A percentile compares a stretch with the other conserved stretches of the same genome.
Conservation (phyloP, 2,797 vertebrate species). For the Pseudochirops corinnae region DNA sequence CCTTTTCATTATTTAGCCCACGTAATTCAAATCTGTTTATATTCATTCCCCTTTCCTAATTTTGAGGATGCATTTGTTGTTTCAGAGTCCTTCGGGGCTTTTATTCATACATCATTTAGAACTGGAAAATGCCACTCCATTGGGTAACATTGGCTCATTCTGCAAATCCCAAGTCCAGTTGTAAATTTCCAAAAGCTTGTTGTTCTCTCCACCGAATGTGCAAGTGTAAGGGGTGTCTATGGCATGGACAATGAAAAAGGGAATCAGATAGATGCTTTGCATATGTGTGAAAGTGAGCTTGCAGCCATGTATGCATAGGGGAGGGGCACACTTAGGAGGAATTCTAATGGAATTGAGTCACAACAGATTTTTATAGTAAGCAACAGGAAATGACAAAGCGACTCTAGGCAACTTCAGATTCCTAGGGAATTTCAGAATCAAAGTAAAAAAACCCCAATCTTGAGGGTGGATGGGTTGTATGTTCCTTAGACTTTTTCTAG, state of each 20-base stretch:
- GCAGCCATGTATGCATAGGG: not conserved
- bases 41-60: not conserved
- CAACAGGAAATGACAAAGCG: not conserved
- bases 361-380: conserved; percentile 2
- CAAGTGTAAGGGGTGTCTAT: not conserved
- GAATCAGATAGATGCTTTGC: not conserved
- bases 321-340: not conserved
- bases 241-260: not conserved
- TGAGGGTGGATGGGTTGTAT: not conserved
- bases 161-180: not conserved
- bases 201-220: not conserved
- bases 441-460: not conserved
- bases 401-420: not conserved
- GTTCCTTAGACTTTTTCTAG: not conserved
- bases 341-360: not conserved
- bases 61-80: not conserved
- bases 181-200: conserved; percentile 16
- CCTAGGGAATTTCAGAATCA: not conserved
- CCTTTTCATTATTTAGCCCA: not conserved
- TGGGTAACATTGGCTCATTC: not conserved
- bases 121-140: not conserved
- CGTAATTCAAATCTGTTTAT: not conserved
- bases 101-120: conserved; percentile 53
- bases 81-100: conserved; percentile 9
- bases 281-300: not conserved